These are phyloP conservation scores for Centropus bengalensis DNA, from an alignment of 2,113 vertebrate species.

Conservation along the genomic window DNA sequence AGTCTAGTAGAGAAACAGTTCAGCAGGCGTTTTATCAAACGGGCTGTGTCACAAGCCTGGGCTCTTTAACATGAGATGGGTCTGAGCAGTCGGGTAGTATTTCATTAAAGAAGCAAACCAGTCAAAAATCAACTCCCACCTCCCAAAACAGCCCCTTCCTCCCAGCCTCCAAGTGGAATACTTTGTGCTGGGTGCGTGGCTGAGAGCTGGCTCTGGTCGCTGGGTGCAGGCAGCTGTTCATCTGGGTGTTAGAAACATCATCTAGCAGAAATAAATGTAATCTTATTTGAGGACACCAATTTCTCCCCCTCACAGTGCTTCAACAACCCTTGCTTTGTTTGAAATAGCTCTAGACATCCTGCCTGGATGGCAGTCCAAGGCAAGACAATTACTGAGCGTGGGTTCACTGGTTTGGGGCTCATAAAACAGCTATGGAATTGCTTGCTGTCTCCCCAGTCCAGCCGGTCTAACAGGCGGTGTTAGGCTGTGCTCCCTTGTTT, in stretches of 20 bases:
- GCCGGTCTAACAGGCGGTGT: neutral
- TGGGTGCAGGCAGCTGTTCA: neutral
- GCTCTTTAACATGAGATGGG: neutral
- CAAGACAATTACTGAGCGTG: neutral
- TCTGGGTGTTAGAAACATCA: neutral
- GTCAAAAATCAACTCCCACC: accelerated
- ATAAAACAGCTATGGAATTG: neutral
- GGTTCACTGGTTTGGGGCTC: neutral
- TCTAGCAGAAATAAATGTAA: neutral
- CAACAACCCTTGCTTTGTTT: neutral
- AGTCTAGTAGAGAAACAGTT: neutral
- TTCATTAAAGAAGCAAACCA: neutral
- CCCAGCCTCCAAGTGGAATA: no score
- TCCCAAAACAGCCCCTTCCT: accelerated
- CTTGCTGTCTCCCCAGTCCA: neutral
- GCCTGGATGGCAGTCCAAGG: neutral
- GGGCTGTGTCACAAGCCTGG: neutral
- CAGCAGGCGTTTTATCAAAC: neutral
- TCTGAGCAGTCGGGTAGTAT: neutral
- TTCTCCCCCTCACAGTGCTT: neutral
- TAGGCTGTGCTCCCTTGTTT: neutral
- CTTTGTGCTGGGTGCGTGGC: neutral
- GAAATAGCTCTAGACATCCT: neutral
- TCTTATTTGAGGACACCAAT: neutral
- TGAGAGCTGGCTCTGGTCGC: neutral